phyloP scores from a whole-genome alignment of 2,888 invertebrate species.

The Octodonta nipae region DNA sequence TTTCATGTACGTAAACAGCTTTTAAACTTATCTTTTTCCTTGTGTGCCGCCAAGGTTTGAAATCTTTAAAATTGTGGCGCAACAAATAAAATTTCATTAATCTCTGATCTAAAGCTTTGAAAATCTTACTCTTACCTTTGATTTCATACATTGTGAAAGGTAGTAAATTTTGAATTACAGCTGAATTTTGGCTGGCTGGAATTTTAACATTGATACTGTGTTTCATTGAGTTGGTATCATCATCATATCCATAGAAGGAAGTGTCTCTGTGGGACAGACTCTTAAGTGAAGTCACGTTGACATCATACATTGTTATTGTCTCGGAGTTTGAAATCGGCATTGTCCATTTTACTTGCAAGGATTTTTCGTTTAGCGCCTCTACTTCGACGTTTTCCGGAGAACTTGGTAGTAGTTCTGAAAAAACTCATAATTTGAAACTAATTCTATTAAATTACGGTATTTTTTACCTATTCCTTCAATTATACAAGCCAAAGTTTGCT shows the following conservation, averaged over 20 bases:
- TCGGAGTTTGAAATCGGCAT: constrained; percentile 51
- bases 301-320: constrained; percentile 50
- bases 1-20: too few relatives aligned
- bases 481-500: constrained; percentile 70
- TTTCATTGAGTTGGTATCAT: background rate
- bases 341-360: constrained; percentile 58
- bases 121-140: constrained; percentile 22
- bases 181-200: constrained; percentile 43
- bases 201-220: constrained; percentile 36
- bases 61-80: too few relatives aligned
- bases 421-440: too few relatives aligned
- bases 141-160: constrained; percentile 78
- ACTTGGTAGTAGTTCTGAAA: constrained; percentile 58
- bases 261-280: constrained; percentile 51
- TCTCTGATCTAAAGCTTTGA: too few relatives aligned
- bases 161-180: constrained; percentile 48
- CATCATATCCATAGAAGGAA: constrained; percentile 35
- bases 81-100: too few relatives aligned
- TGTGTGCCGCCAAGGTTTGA: too few relatives aligned
- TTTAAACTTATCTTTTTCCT: too few relatives aligned
- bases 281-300: constrained; percentile 58
- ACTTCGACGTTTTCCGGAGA: constrained; percentile 59
- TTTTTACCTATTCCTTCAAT: constrained; percentile 59
- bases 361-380: constrained; percentile 58
- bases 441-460: background rate